Evolutionary conservation across 37 sponge, comb jelly and placozoan species (phyloP), one percentile per base, ranked within the genome.

Genomic region (Hexactinellida sp.): DNA sequence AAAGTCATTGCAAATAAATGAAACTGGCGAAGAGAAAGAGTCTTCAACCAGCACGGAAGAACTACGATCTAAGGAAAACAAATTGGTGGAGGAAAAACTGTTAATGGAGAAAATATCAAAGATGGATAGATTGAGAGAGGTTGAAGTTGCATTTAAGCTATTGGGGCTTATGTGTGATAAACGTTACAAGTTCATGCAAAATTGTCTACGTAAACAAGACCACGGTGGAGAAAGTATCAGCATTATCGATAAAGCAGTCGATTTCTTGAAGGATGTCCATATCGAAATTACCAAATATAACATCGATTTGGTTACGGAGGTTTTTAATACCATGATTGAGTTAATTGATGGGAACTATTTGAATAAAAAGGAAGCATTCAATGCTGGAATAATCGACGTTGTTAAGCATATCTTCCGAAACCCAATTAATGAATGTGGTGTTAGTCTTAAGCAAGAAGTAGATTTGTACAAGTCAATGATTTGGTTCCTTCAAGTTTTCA

Each of bases 161-260:
- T 38, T 93, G 38, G 91, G 91, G 0, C 85, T 87, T 23, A 86
- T 93, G 88, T 93, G 93, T 52, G 89, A 93, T 86, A 91, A 91
- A 23, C 93, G 90, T 38, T 41, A 88, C 54, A 24, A 86, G 19
- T n/a, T 54, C 38, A 55, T 90, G 82, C 93, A 93, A 55, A 84
- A 89, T 52, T 89, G 84, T 82, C 86, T 92, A 16, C 85, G 92
- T 30, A 88, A 85, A 55, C 92, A 92, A 84, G 88, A 88, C 0
- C 90, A 92, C 38, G 87, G 38, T 84, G 83, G 87, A 7, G 37
- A 21, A 37, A 86, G 35, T 83, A 82, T 92, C 24, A 92, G 89
- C 83, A 38, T 92, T 24, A 84, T 92, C 13, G 88, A 88, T 28
- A 87, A 89, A 38, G 82, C 86, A 37, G 55, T 83, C 1, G 34